Evolutionary conservation across 1,140 invertebrate genomes (phyloP), one percentile per base, ranked within the genome.

Genomic region (Drosophila tani): DNA sequence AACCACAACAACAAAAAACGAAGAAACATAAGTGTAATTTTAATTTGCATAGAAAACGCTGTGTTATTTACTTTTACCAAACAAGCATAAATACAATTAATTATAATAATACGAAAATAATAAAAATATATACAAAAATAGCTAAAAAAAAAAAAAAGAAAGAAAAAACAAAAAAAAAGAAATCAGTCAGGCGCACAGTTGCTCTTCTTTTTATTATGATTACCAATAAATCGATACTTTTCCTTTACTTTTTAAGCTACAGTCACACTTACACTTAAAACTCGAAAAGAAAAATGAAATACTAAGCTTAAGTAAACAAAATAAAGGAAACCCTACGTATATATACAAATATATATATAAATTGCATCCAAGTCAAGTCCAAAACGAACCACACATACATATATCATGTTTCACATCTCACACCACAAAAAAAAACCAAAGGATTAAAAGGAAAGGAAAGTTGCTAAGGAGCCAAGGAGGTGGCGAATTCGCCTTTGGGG

Each of bases 371-470:
- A 50, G 80, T 67, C 57, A 73, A 71, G 62, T 63, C 71, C 60
- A 81, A 63, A 73, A 62, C 38, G 41, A 64, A 75, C 63, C 80
- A 86, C 82, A 71, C 63, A 83, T 63, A 85, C 84, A 85, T 85
- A 88, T 87, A 87, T 87, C 84, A 87, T 88, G 68, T 88, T 78
- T 83, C 81, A 88, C 83, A 87, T 88, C 68, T 87, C 71, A 88
- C 65, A 49, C 57, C 55, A 63, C 58, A 70, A 57, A 74, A 70
- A 57, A 74, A 62, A 38, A 53, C 56, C 57, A 57, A 29, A 56
- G n/a, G 32, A 64, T 24, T n/a, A 47, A 66, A 64, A 59, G 12
- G 12, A 56, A 59, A 65, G 40, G 35, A 68, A 68, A 41, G 43
- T 19, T 59, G 77, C 62, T 19, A 24, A 14, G n/a, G 14, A 43